A percentile compares a stretch with the other conserved stretches of the same genome.
phyloP scores from a whole-genome alignment of 2,797 vertebrate genomes.

The Argentina silus region DNA sequence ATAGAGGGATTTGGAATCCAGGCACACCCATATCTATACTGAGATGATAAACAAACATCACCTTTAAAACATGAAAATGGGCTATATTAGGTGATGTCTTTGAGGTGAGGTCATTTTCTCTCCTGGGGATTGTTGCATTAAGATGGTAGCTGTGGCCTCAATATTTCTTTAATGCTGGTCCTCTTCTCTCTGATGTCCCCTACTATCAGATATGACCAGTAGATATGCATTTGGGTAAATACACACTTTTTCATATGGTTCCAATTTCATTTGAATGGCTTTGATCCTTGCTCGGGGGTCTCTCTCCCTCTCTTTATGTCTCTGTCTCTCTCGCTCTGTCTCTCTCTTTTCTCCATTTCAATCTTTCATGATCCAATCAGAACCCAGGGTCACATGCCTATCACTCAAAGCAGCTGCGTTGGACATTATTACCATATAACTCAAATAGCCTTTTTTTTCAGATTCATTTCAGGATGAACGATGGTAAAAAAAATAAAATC shows the following conservation, averaged over 20 bases:
- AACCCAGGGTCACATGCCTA: conserved; percentile 59
- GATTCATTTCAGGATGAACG: conserved; percentile 80
- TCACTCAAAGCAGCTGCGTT: conserved; percentile 68
- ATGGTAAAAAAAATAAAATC: conserved; percentile 62
- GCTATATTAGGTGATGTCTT: conserved; percentile 55
- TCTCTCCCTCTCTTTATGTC: conserved; percentile 31
- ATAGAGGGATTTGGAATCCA: conserved; percentile 87
- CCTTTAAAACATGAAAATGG: conserved; percentile 79
- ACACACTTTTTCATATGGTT: conserved; percentile 70
- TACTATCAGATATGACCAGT: conserved; percentile 65
- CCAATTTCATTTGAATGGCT: conserved; percentile 76
- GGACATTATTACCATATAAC: conserved; percentile 73
- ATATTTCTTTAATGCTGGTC: conserved; percentile 68
- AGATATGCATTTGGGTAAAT: conserved; percentile 64
- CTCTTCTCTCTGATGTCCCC: conserved; percentile 53
- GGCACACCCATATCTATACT: conserved; percentile 82
- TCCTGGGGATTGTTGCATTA: conserved; percentile 52
- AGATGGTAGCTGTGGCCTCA: conserved; percentile 65
- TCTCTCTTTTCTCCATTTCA: conserved; percentile 89
- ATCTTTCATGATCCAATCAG: conserved; percentile 74
- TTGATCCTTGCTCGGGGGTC: conserved; percentile 68
- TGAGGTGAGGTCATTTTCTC: conserved; percentile 62
- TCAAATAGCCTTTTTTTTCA: conserved; percentile 57
- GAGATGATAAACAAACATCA: conserved; percentile 83
- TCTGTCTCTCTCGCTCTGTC: conserved; percentile 50